Conservation (phyloP, 2,113 vertebrate genomes). For the Mixornis gularis region DNA sequence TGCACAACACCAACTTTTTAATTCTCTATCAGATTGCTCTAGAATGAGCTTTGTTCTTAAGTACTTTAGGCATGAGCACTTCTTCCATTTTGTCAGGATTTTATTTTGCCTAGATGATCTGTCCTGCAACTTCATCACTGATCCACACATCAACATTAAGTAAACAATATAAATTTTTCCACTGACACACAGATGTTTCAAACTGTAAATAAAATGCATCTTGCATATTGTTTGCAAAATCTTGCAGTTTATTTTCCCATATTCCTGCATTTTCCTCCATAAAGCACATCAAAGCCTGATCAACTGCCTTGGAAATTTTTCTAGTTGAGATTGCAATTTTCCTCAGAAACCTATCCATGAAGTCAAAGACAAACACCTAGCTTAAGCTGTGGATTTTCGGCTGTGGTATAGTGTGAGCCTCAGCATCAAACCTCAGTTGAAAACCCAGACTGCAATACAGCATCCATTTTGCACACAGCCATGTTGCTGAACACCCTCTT, state of each 20-base stretch:
- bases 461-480: background rate
- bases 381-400: background rate
- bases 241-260: background rate
- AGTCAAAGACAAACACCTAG: background rate
- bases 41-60: background rate
- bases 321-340: background rate
- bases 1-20: background rate
- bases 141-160: background rate
- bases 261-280: background rate
- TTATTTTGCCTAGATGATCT: background rate
- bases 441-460: background rate
- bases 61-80: fast-evolving
- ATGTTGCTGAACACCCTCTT: background rate
- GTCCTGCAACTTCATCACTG: background rate
- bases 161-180: background rate
- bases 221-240: background rate
- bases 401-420: background rate
- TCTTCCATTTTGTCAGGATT: background rate
- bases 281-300: background rate
- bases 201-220: background rate
- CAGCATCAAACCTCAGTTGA: background rate
- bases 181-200: background rate
- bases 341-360: background rate
- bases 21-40: background rate
- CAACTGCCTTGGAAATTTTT: background rate